phyloP scores from a whole-genome alignment of 2,888 invertebrate species.

The Apocheima hispidaria region DNA sequence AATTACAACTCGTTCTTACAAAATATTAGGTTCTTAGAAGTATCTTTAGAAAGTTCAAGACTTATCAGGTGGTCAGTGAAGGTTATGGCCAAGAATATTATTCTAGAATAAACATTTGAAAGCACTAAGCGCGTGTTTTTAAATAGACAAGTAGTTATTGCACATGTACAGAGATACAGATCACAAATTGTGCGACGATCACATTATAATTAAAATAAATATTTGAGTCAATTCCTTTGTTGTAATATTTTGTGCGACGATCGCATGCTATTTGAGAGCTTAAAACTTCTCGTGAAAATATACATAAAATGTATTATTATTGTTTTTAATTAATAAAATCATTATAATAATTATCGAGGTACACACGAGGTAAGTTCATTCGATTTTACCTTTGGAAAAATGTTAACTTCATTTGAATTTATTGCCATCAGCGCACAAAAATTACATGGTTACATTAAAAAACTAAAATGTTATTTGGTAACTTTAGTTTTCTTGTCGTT shows the following conservation, averaged over 20 bases:
- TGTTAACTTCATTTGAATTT: background rate
- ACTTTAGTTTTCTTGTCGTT: slow-evolving; percentile 39
- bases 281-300: background rate
- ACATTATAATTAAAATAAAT: slow-evolving; percentile 55
- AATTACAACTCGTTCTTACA: slow-evolving; percentile 53
- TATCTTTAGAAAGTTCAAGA: slow-evolving; percentile 12
- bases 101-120: slow-evolving; percentile 54
- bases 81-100: slow-evolving; percentile 53
- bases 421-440: slow-evolving; percentile 18
- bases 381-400: background rate
- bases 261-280: background rate
- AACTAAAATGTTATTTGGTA: slow-evolving; percentile 41
- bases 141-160: slow-evolving; percentile 57
- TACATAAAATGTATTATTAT: background rate
- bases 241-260: slow-evolving; percentile 14
- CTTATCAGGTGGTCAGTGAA: slow-evolving; percentile 53
- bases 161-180: slow-evolving; percentile 59
- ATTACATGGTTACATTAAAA: slow-evolving; percentile 9
- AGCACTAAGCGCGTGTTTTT: slow-evolving; percentile 60
- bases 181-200: slow-evolving; percentile 65
- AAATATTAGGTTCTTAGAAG: slow-evolving; percentile 28
- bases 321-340: background rate
- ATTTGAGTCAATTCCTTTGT: slow-evolving; percentile 46
- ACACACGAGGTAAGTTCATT: background rate
- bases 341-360: background rate